phyloP scores from a whole-genome alignment of 2,888 invertebrate genomes.

The Lysandra bellargus region DNA sequence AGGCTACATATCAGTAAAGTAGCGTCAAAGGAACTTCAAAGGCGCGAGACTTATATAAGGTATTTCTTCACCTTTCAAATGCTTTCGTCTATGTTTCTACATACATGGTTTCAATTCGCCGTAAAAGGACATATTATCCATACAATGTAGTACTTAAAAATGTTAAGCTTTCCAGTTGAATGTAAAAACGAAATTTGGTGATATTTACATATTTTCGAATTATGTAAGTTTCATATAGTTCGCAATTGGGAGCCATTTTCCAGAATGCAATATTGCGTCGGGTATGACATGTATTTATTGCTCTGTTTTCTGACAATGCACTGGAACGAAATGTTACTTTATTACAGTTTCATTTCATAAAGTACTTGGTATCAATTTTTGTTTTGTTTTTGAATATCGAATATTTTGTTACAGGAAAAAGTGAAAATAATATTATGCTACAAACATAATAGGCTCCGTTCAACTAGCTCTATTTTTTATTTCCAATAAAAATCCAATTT shows the following conservation, averaged over 20 bases:
- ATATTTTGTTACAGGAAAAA: background rate
- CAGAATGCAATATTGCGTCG: background rate
- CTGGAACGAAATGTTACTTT: slow-evolving; percentile 8
- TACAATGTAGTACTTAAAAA: background rate
- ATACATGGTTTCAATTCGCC: background rate
- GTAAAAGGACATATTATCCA: background rate
- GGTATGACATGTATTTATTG: slow-evolving; percentile 17
- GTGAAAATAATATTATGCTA: background rate
- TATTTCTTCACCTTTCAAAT: slow-evolving; percentile 23
- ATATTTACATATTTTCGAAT: slow-evolving; percentile 6
- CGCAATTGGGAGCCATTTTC: slow-evolving; percentile 14
- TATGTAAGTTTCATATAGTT: slow-evolving; percentile 9
- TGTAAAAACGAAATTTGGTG: background rate
- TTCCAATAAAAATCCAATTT: background rate
- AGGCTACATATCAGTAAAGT: slow-evolving; percentile 15
- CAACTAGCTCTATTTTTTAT: background rate
- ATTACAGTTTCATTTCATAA: slow-evolving; percentile 10
- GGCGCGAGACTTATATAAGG: slow-evolving; percentile 19
- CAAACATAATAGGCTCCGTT: background rate
- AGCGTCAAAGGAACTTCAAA: slow-evolving; percentile 16
- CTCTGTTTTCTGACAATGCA: slow-evolving; percentile 24
- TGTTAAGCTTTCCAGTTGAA: background rate
- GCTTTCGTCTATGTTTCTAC: slow-evolving; percentile 17
- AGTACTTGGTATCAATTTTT: background rate
- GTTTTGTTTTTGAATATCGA: background rate